Evolutionary conservation across 2,113 vertebrate genomes (phyloP).

Genomic region (Bubo scandiacus): DNA sequence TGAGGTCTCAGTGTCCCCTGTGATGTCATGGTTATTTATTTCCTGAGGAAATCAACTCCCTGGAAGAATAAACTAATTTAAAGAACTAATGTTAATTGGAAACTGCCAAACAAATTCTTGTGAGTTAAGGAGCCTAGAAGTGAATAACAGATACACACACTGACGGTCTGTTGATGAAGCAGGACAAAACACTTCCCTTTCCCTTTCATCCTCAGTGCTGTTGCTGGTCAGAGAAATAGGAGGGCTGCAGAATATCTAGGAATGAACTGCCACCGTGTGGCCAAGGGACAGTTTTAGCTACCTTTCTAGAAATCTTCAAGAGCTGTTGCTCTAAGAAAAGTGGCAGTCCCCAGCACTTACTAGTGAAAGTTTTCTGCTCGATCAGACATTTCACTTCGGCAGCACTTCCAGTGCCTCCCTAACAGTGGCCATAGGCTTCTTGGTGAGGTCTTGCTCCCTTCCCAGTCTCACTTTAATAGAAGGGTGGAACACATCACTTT

Average conservation of each 20-base stretch:
- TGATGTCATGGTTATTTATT: not conserved
- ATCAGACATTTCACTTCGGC: not conserved
- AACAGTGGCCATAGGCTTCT: not conserved
- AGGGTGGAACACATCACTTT: not conserved
- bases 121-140: not conserved
- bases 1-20: not conserved
- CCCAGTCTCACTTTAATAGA: not conserved
- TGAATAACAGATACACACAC: not conserved
- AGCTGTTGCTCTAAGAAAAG: not conserved
- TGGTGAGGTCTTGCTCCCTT: not conserved
- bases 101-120: not conserved
- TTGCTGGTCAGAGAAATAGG: not conserved
- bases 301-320: not conserved
- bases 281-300: not conserved
- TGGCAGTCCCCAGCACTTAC: not conserved
- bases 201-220: not conserved
- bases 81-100: not conserved
- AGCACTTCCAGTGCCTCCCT: not conserved
- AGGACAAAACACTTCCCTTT: not conserved
- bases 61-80: not conserved
- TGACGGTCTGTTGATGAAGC: not conserved
- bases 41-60: not conserved
- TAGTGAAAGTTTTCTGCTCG: not conserved
- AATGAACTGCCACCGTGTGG: conserved; percentile 71
- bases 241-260: conserved; percentile 40